Conservation (phyloP, 2,888 invertebrate species). For the Magallana nippona region DNA sequence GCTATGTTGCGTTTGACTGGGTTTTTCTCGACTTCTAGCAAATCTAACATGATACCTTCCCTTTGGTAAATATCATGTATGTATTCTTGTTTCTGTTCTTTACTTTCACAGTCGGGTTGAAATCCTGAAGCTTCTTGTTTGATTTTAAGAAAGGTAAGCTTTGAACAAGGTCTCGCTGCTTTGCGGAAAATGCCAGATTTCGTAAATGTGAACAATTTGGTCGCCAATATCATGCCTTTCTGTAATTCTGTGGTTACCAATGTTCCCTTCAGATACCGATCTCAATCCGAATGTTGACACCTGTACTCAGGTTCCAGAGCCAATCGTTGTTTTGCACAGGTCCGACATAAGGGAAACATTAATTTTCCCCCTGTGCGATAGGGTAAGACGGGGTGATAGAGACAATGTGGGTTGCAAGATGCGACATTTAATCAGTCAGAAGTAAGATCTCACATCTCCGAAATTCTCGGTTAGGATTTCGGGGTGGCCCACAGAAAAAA, state of each 20-base stretch:
- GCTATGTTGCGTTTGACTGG: constrained; percentile 48
- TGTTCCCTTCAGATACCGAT: constrained; percentile 49
- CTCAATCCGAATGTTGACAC: constrained; percentile 40
- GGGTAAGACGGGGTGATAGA: constrained; percentile 13
- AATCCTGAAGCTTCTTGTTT: constrained; percentile 68
- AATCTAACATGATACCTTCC: constrained; percentile 49
- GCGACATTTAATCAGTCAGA: background rate
- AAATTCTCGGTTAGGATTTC: constrained; percentile 38
- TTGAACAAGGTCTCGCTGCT: constrained; percentile 64
- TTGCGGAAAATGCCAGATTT: constrained; percentile 51
- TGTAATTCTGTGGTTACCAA: constrained; percentile 51
- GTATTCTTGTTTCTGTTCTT: constrained; percentile 58
- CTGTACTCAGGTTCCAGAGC: background rate
- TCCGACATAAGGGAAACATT: background rate
- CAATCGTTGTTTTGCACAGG: constrained; percentile 39
- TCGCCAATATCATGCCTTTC: constrained; percentile 39
- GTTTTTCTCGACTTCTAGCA: constrained; percentile 48
- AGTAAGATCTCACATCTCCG: background rate
- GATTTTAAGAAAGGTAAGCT: constrained; percentile 59
- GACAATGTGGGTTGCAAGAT: constrained; percentile 32
- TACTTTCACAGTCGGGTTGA: constrained; percentile 57
- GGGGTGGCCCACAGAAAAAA: constrained; percentile 38
- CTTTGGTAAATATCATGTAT: constrained; percentile 53
- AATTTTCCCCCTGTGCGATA: background rate
- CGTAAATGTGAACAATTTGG: constrained; percentile 39